These are phyloP conservation scores for Danio albolineatus DNA, from an alignment of 2,797 vertebrate genomes.

Conservation along the genomic window DNA sequence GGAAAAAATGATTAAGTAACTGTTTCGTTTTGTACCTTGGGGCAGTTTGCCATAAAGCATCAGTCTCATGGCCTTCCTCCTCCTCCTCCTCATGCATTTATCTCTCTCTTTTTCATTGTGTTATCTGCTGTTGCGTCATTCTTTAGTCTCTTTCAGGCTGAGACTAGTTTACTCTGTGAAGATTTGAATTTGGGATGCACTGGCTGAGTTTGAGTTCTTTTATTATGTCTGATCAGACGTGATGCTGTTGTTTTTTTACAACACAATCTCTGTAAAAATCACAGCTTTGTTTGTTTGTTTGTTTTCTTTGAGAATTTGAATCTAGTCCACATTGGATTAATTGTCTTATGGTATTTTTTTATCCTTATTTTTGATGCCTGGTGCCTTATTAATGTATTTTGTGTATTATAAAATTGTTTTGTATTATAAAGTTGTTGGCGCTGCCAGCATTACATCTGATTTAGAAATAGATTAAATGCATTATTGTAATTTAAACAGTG, in stretches of 20 bases:
- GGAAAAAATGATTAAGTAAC: constrained; percentile 63
- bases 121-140: constrained; percentile 11
- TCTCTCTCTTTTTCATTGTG: neutral
- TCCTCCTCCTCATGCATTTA: constrained; percentile 33
- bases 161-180: neutral
- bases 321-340: neutral
- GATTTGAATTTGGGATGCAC: neutral
- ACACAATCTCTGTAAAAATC: neutral
- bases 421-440: too few relatives aligned
- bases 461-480: too few relatives aligned
- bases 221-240: neutral
- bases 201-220: neutral
- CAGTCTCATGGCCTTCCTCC: constrained; percentile 15
- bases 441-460: too few relatives aligned
- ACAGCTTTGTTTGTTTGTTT: neutral
- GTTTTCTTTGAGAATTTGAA: neutral
- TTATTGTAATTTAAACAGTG: too few relatives aligned
- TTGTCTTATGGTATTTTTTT: neutral
- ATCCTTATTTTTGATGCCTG: neutral
- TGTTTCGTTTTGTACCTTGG: constrained; percentile 63
- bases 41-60: constrained; percentile 63
- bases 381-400: neutral
- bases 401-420: too few relatives aligned
- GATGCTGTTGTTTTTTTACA: too few relatives aligned
- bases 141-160: neutral